phyloP scores from a whole-genome alignment of 2,797 vertebrate genomes.

The Gambusia yucatana region DNA sequence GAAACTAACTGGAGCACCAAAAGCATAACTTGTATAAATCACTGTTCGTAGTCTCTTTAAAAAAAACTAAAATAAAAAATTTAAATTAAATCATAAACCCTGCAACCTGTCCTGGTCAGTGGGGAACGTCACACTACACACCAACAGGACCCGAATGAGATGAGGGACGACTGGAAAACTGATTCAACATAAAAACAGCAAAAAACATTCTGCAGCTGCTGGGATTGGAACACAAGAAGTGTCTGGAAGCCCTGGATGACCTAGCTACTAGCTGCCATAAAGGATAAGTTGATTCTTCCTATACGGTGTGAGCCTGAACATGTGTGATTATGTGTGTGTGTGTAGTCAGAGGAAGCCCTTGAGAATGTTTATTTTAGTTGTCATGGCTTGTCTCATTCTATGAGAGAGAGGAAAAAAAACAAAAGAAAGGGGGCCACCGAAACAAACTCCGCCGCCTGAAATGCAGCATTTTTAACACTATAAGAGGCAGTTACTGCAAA shows the following conservation, averaged over 20 bases:
- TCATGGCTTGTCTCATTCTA: constrained; percentile 82
- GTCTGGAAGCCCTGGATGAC: constrained; percentile 87
- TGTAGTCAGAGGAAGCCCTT: constrained; percentile 84
- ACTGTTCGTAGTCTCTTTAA: constrained; percentile 27
- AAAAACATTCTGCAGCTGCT: constrained; percentile 80
- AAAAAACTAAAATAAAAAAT: constrained; percentile 13
- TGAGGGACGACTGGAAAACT: constrained; percentile 27
- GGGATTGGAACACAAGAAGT: constrained; percentile 75
- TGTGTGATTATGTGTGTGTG: constrained; percentile 63
- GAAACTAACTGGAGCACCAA: constrained; percentile 61
- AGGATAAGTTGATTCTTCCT: constrained; percentile 71
- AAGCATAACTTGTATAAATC: constrained; percentile 52
- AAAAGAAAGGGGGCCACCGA: constrained; percentile 44
- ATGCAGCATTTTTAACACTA: constrained; percentile 54
- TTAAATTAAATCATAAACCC: background rate
- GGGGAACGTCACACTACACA: constrained; percentile 12
- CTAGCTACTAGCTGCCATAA: constrained; percentile 86
- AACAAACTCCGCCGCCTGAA: constrained; percentile 1
- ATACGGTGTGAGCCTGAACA: constrained; percentile 66
- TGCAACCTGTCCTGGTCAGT: constrained; percentile 32
- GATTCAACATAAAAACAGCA: constrained; percentile 12
- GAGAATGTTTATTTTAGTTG: constrained; percentile 55
- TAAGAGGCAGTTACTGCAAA: constrained; percentile 72
- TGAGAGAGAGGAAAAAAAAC: constrained; percentile 42
- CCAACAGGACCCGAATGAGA: constrained; percentile 35